Evolutionary conservation across 1,140 invertebrate species (phyloP).

Genomic region (Eumaeus atala): DNA sequence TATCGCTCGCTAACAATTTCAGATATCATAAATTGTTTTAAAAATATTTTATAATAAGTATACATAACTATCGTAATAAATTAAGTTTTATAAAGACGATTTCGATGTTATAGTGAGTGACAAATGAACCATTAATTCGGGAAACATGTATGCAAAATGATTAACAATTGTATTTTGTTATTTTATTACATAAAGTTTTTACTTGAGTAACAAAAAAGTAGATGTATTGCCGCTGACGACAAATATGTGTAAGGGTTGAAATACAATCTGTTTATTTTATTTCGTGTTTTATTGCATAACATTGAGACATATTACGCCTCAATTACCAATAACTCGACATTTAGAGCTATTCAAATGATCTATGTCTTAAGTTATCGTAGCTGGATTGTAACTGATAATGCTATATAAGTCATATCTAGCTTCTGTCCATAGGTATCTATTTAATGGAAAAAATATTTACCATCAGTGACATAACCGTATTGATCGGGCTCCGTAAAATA

Average conservation of each 20-base stretch:
- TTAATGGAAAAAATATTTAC: too few species aligned
- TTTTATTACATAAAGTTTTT: slow-evolving; percentile 10
- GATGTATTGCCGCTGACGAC: slow-evolving; percentile 5
- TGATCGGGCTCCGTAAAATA: too few species aligned
- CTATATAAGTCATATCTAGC: too few species aligned
- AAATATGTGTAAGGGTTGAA: slow-evolving; percentile 25
- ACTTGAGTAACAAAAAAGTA: slow-evolving; percentile 7
- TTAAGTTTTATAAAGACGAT: slow-evolving; percentile 5
- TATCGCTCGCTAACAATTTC: slow-evolving; percentile 1
- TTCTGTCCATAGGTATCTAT: too few species aligned
- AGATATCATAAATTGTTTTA: slow-evolving; percentile 3
- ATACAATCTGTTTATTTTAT: slow-evolving; percentile 38
- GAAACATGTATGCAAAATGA: not conserved
- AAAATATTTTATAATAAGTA: slow-evolving; percentile 5
- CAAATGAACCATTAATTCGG: too few species aligned
- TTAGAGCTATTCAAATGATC: too few species aligned
- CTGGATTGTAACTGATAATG: too few species aligned
- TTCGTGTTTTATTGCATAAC: slow-evolving; percentile 17
- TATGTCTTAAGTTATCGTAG: too few species aligned
- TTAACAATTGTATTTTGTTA: slow-evolving; percentile 10
- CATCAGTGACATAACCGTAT: too few species aligned
- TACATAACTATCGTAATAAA: slow-evolving; percentile 4
- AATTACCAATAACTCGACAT: too few species aligned
- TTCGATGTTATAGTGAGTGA: not conserved
- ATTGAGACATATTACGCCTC: too few species aligned